Evolutionary conservation across 2,797 vertebrate species (phyloP), one percentile per base, ranked within the genome.

Genomic region (Bradypus variegatus): DNA sequence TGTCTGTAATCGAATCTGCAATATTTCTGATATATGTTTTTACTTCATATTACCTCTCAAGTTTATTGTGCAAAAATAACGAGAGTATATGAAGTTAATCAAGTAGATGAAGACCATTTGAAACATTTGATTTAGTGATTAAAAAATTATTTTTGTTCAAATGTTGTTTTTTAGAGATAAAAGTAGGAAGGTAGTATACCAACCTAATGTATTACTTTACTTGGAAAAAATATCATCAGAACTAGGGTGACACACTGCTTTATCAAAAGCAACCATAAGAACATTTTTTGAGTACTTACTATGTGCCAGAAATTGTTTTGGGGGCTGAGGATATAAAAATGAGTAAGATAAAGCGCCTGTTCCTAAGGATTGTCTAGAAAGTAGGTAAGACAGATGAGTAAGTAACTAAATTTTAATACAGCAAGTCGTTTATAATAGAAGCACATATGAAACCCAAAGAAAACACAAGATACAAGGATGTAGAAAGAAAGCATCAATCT

Each of bases 191-290:
- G 62, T 38, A 84, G 91, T 36, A 48, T 18, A 91, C n/a, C 29
- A 92, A 81, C 10, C 25, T 78, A 41, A 69, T 62, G 13, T 4
- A 76, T 77, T 90, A 77, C 19, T 82, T 91, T 62, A 92, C 23
- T 16, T 70, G 60, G 72, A 89, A 86, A 89, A 95, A n/a, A 86
- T 83, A 55, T 11, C 91, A 48, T 79, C 41, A 94, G 48, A 89
- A 86, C 1, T 76, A 90, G 13, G 53, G n/a, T 85, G 69, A 88
- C 87, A 93, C 41, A 94, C 3, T 69, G 69, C 70, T 73, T 88
- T 70, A 80, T 53, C 15, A 87, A 84, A 18, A 95, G n/a, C 55
- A 88, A 76, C 12, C 8, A 72, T 21, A 86, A 76, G 91, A 91
- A 88, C 16, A 55, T 33, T 78, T 93, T 88, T 77, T 86, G 38